These are phyloP conservation scores for Dugesia japonica DNA, from an alignment of 2,888 invertebrate genomes.

Conservation along the genomic window DNA sequence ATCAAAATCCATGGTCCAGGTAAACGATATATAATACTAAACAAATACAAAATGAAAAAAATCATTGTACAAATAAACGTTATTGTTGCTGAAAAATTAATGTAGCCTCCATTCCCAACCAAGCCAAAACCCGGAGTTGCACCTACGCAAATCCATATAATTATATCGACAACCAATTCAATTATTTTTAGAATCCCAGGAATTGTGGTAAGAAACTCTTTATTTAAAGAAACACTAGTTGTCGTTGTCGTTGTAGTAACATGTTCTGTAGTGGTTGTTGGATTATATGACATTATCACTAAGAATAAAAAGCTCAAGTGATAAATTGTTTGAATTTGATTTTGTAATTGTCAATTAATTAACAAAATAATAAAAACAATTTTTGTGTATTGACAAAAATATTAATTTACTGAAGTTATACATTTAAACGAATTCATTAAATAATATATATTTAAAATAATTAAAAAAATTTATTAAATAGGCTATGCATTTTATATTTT, in stretches of 20 bases:
- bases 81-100: conserved; percentile 42
- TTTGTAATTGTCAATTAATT: no score
- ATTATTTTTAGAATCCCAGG: conserved; percentile 42
- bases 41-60: conserved; percentile 40
- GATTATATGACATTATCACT: no score
- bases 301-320: no score
- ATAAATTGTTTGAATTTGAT: no score
- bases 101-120: conserved; percentile 41
- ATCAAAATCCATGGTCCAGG: conserved; percentile 41
- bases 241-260: conserved; percentile 36
- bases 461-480: no score
- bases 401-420: no score
- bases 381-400: no score
- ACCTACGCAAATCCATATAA: conserved; percentile 40
- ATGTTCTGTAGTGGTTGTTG: conserved; percentile 36
- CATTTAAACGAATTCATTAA: no score
- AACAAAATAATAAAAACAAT: no score
- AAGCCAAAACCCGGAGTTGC: conserved; percentile 36
- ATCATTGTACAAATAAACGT: conserved; percentile 39
- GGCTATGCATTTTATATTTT: no score
- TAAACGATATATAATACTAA: conserved; percentile 39
- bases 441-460: no score
- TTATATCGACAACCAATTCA: conserved; percentile 40
- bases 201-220: conserved; percentile 38
- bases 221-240: conserved; percentile 37